Conservation (phyloP, 1,140 invertebrate genomes). For the Leguminivora glycinivorella region DNA sequence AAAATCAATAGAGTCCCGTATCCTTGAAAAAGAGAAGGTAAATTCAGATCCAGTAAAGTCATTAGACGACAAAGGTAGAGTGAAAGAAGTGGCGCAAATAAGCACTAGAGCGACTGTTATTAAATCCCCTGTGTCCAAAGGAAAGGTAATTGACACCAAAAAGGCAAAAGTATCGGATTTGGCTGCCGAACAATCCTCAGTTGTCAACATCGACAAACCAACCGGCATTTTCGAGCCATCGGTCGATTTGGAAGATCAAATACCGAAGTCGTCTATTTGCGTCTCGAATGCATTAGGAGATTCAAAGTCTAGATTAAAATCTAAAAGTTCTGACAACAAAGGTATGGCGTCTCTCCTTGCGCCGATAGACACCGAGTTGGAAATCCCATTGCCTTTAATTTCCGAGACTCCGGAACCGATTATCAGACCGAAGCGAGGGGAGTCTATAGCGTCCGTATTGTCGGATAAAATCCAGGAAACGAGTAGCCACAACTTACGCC, state of each 20-base stretch:
- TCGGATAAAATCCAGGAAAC: slow-evolving; percentile 77
- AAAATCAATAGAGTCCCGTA: slow-evolving; percentile 77
- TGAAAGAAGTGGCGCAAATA: slow-evolving; percentile 64
- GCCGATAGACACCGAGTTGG: slow-evolving; percentile 62
- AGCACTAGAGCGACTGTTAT: slow-evolving; percentile 77
- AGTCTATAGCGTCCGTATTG: slow-evolving; percentile 74
- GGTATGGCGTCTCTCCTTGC: slow-evolving; percentile 46
- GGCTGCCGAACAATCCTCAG: slow-evolving; percentile 55
- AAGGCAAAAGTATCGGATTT: slow-evolving; percentile 62
- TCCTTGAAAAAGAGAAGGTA: slow-evolving; percentile 73
- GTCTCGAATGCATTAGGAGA: slow-evolving; percentile 59
- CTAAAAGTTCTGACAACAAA: slow-evolving; percentile 48
- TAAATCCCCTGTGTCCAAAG: slow-evolving; percentile 78
- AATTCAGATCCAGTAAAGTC: slow-evolving; percentile 48
- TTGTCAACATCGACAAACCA: slow-evolving; percentile 77
- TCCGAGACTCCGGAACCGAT: slow-evolving; percentile 68
- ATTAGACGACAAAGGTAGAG: slow-evolving; percentile 58
- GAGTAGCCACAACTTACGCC: slow-evolving; percentile 73
- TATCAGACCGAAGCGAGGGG: slow-evolving; percentile 69
- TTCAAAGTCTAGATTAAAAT: slow-evolving; percentile 53
- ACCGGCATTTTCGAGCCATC: slow-evolving; percentile 83
- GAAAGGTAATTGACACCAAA: slow-evolving; percentile 72
- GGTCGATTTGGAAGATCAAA: slow-evolving; percentile 82
- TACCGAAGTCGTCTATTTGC: slow-evolving; percentile 79
- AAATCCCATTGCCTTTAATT: slow-evolving; percentile 67